Evolutionary conservation across 2,797 vertebrate genomes (phyloP).

Genomic region (Crenuchus spilurus): DNA sequence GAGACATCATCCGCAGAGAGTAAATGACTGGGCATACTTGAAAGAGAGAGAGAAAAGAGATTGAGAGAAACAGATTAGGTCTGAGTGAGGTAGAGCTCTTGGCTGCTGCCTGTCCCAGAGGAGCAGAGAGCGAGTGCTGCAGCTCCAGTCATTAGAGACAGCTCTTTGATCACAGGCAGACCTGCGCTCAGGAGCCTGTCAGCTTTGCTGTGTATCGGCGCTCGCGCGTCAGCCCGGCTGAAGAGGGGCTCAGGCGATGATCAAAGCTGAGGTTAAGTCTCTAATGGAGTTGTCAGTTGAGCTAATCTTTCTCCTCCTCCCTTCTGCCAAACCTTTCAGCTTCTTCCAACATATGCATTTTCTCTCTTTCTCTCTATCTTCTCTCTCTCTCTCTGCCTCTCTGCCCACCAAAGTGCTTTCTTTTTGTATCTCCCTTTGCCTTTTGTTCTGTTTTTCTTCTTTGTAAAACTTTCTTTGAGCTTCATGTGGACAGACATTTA

Average conservation of each 20-base stretch:
- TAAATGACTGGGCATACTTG: slow-evolving; percentile 13
- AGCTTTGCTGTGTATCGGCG: slow-evolving; percentile 73
- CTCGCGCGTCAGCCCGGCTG: slow-evolving; percentile 54
- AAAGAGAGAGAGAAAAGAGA: neutral
- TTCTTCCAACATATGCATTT: slow-evolving; percentile 48
- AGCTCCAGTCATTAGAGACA: slow-evolving; percentile 62
- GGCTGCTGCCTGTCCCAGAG: slow-evolving; percentile 43
- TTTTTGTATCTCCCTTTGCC: slow-evolving; percentile 4
- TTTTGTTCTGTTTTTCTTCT: neutral
- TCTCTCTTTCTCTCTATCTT: neutral
- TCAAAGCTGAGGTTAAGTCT: slow-evolving; percentile 83
- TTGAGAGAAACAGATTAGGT: slow-evolving; percentile 17
- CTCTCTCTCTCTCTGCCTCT: slow-evolving; percentile 6
- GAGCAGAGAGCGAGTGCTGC: slow-evolving; percentile 43
- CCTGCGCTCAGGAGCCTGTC: slow-evolving; percentile 70
- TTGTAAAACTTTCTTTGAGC: neutral
- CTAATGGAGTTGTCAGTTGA: slow-evolving; percentile 79
- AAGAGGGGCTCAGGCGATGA: slow-evolving; percentile 74
- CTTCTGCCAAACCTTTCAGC: slow-evolving; percentile 66
- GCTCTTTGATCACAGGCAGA: slow-evolving; percentile 76
- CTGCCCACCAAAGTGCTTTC: neutral
- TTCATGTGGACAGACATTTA: neutral
- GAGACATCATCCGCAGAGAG: slow-evolving; percentile 1
- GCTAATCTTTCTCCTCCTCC: slow-evolving; percentile 75
- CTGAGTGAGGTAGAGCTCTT: slow-evolving; percentile 30